These are phyloP conservation scores for Chrysopilus asiliformis DNA, from an alignment of 2,888 invertebrate genomes.

Conservation along the genomic window DNA sequence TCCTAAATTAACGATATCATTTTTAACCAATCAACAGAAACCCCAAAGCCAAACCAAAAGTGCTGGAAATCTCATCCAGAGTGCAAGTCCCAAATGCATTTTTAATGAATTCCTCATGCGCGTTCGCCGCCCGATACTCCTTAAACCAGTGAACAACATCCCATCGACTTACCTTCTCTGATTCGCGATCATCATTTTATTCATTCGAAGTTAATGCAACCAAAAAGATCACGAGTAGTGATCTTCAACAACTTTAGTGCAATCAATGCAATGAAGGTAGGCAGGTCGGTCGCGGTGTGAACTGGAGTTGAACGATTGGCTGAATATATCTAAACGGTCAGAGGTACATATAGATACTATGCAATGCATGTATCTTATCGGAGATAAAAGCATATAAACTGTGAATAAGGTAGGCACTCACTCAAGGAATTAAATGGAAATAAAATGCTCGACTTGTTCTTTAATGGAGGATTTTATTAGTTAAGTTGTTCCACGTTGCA, in stretches of 20 bases:
- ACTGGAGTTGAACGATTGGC: too few relatives aligned
- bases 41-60: neutral
- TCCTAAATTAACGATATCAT: slow-evolving; percentile 5
- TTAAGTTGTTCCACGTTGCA: slow-evolving; percentile 19
- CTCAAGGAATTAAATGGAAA: slow-evolving; percentile 19
- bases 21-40: slow-evolving; percentile 4
- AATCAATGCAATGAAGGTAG: too few relatives aligned
- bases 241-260: neutral
- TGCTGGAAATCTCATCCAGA: neutral
- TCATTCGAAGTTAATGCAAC: too few relatives aligned
- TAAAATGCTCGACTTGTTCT: slow-evolving; percentile 17
- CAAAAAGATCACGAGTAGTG: neutral
- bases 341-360: neutral
- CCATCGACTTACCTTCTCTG: neutral
- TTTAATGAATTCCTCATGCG: slow-evolving; percentile 4
- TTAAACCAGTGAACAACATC: neutral
- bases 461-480: slow-evolving; percentile 15
- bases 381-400: too few relatives aligned
- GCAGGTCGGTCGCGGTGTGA: too few relatives aligned
- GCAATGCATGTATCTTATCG: slow-evolving; percentile 1
- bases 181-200: too few relatives aligned
- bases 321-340: neutral
- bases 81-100: slow-evolving; percentile 3
- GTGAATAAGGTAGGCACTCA: too few relatives aligned
- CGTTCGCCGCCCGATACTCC: neutral